These are phyloP conservation scores for Pseudomyrmex concolor DNA, from an alignment of 1,140 invertebrate genomes.

Conservation along the genomic window DNA sequence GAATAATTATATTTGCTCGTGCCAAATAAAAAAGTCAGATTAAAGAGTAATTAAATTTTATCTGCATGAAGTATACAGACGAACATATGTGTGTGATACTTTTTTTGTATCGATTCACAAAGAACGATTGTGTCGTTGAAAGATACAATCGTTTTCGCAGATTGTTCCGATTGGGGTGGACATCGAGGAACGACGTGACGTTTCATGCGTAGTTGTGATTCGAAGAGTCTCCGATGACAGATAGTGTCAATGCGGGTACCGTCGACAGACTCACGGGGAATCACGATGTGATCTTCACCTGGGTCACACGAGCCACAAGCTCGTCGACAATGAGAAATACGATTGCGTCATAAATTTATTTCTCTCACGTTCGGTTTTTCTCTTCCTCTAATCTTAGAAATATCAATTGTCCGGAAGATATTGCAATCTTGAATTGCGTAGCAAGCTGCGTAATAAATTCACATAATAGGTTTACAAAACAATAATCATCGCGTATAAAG, in stretches of 20 bases:
- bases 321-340: conserved; percentile 19
- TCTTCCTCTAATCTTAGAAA: background rate
- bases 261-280: conserved; percentile 53
- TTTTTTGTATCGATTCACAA: conserved; percentile 1
- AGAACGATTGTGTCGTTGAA: conserved; percentile 36
- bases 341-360: conserved; percentile 32
- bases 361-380: background rate
- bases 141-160: conserved; percentile 62
- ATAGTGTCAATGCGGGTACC: conserved; percentile 74
- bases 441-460: background rate
- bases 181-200: conserved; percentile 42
- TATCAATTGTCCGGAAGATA: background rate
- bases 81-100: background rate
- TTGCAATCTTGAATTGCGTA: background rate
- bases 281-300: conserved; percentile 60
- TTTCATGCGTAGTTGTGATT: conserved; percentile 41
- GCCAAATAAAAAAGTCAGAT: too few relatives aligned
- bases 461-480: background rate
- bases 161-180: conserved; percentile 25
- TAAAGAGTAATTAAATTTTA: too few relatives aligned
- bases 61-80: background rate
- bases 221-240: conserved; percentile 70
- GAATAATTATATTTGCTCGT: too few relatives aligned
- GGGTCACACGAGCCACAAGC: background rate
- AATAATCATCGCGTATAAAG: background rate